phyloP scores from a whole-genome alignment of 1,140 invertebrate species.

The Danaus melanippus region DNA sequence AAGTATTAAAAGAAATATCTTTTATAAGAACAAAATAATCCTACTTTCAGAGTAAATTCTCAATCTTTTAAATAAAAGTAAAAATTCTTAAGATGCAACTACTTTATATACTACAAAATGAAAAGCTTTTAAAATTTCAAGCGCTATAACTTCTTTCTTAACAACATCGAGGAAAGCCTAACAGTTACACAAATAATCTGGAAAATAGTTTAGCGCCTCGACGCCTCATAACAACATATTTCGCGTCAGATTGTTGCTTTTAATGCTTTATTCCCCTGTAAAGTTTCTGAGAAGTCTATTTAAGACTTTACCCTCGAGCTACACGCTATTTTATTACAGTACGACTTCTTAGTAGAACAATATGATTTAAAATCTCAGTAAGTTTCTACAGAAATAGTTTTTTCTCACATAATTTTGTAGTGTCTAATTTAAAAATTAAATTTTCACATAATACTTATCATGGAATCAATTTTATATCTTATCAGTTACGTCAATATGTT shows the following conservation, averaged over 20 bases:
- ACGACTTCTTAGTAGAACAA: constrained; percentile 19
- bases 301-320: constrained; percentile 27
- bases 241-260: constrained; percentile 36
- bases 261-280: constrained; percentile 30
- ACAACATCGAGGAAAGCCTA: constrained; percentile 39
- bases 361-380: constrained; percentile 8
- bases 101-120: constrained; percentile 34
- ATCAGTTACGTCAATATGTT: too few relatives aligned
- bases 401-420: too few relatives aligned
- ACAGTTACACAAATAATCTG: constrained; percentile 55
- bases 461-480: too few relatives aligned
- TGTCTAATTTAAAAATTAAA: too few relatives aligned
- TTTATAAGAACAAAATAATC: too few relatives aligned
- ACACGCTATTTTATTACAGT: constrained; percentile 26
- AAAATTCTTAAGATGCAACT: constrained; percentile 22
- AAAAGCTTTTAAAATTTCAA: constrained; percentile 49
- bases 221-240: constrained; percentile 51
- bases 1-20: too few relatives aligned
- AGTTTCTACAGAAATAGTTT: background rate
- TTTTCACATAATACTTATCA: too few relatives aligned
- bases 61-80: background rate
- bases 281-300: constrained; percentile 35
- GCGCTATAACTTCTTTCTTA: constrained; percentile 45
- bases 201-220: constrained; percentile 42
- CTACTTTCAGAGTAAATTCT: too few relatives aligned